These are phyloP conservation scores for Semotilus atromaculatus DNA, from an alignment of 2,797 vertebrate species.

Conservation along the genomic window DNA sequence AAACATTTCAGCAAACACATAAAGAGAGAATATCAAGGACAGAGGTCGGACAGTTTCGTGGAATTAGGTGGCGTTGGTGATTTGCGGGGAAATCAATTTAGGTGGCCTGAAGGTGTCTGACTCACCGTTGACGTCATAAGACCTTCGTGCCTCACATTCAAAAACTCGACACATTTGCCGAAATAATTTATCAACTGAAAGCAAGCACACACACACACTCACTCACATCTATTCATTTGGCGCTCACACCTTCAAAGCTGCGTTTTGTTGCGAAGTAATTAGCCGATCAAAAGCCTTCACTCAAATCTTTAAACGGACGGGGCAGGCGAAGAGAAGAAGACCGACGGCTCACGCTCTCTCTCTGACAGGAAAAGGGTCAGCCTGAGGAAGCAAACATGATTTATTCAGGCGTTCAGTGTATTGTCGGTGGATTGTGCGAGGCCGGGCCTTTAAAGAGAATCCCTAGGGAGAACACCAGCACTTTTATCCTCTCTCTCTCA, in stretches of 20 bases:
- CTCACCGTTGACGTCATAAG: conserved; percentile 51
- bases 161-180: background rate
- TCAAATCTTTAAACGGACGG: conserved; percentile 44
- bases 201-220: background rate
- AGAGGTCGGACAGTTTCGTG: background rate
- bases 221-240: background rate
- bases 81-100: conserved; percentile 44
- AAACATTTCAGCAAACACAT: conserved; percentile 1
- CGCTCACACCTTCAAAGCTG: conserved; percentile 2
- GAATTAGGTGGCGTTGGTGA: conserved; percentile 10
- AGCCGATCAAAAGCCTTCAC: conserved; percentile 31
- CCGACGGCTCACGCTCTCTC: conserved; percentile 17
- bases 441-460: conserved; percentile 22
- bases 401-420: conserved; percentile 40
- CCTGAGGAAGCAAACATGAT: conserved; percentile 20
- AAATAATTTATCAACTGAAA: conserved; percentile 35
- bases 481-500: conserved; percentile 18
- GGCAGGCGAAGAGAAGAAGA: background rate
- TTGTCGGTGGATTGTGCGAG: conserved; percentile 15
- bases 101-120: conserved; percentile 39
- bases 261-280: conserved; percentile 38
- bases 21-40: conserved; percentile 22
- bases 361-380: conserved; percentile 31
- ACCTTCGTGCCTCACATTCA: conserved; percentile 17
- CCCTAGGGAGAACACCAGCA: conserved; percentile 22